Conservation (phyloP, 1,140 invertebrate genomes). For the Akabosia matsudoensis region DNA sequence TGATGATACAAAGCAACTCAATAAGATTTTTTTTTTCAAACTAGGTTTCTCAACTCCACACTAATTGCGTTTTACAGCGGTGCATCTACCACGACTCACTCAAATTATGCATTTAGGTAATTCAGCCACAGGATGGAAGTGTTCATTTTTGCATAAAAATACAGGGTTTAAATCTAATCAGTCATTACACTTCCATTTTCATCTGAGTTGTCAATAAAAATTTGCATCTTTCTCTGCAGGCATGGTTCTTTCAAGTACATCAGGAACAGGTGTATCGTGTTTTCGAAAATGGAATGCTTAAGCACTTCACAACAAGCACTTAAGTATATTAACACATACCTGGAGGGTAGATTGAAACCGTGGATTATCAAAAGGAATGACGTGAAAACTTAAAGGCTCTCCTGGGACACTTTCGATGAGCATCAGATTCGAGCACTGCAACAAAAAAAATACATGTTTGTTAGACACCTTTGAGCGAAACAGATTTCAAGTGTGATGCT, state of each 20-base stretch:
- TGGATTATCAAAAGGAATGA: slow-evolving; percentile 92
- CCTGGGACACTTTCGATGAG: slow-evolving; percentile 90
- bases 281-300: too few relatives aligned
- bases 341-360: slow-evolving; percentile 60
- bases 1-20: neutral
- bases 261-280: too few relatives aligned
- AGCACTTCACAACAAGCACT: too few relatives aligned
- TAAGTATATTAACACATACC: slow-evolving; percentile 17
- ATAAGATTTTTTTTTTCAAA: neutral
- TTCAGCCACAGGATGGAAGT: neutral
- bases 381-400: slow-evolving; percentile 90
- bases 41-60: neutral
- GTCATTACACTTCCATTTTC: neutral
- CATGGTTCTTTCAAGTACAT: too few relatives aligned
- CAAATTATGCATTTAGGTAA: slow-evolving; percentile 18
- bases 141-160: too few relatives aligned
- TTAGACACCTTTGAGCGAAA: neutral
- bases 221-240: too few relatives aligned
- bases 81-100: too few relatives aligned
- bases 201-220: too few relatives aligned
- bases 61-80: too few relatives aligned
- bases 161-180: neutral
- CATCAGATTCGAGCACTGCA: slow-evolving; percentile 94
- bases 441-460: slow-evolving; percentile 41
- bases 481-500: neutral